Conservation (phyloP, 2,797 vertebrate genomes). For the Hapalemur alaotrensis region DNA sequence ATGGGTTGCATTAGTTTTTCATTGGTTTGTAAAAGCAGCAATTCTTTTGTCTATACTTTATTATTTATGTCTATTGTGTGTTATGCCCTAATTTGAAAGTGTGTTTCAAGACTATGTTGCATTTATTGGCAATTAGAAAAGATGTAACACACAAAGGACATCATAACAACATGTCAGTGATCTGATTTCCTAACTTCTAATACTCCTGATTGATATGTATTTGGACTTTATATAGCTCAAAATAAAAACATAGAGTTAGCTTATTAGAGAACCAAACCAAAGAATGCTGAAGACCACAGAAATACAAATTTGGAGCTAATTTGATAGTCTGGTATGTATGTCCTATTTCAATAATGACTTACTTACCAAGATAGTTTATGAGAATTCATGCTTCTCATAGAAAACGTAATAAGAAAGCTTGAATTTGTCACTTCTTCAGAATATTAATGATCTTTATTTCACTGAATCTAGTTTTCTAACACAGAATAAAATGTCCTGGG, state of each 20-base stretch:
- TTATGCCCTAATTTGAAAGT: background rate
- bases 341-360: background rate
- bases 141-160: background rate
- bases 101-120: background rate
- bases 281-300: background rate
- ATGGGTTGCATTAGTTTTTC: background rate
- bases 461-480: background rate
- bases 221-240: background rate
- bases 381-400: background rate
- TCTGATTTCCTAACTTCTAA: background rate
- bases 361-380: conserved; percentile 13
- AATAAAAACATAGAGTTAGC: background rate
- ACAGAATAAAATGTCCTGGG: background rate
- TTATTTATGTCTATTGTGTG: background rate
- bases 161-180: background rate
- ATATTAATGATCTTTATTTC: background rate
- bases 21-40: background rate
- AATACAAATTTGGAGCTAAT: background rate
- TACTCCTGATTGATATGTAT: background rate
- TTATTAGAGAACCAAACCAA: background rate
- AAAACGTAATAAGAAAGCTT: background rate
- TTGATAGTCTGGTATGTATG: background rate
- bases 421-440: background rate
- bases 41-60: background rate
- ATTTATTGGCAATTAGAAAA: background rate